Evolutionary conservation across 1,140 invertebrate genomes (phyloP).

Genomic region (Antheraea mylitta): DNA sequence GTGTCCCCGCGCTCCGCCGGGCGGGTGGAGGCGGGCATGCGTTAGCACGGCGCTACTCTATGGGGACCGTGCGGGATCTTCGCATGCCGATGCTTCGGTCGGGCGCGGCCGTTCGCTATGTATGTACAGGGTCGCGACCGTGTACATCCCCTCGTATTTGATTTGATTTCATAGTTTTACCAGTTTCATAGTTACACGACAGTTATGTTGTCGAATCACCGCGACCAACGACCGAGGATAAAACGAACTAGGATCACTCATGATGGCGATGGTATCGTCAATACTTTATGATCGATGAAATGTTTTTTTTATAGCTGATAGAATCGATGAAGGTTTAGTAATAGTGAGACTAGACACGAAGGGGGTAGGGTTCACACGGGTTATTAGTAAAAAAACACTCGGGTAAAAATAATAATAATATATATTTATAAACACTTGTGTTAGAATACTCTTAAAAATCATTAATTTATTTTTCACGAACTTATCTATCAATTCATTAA

Average conservation of each 20-base stretch:
- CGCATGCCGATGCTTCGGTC: slow-evolving; percentile 35
- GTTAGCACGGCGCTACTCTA: slow-evolving; percentile 31
- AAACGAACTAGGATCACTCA: slow-evolving; percentile 3
- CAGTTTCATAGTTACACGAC: too few relatives aligned
- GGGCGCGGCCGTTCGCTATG: slow-evolving; percentile 1
- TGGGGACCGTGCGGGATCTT: slow-evolving; percentile 22
- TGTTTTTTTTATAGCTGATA: slow-evolving; percentile 63
- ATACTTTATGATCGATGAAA: slow-evolving; percentile 23
- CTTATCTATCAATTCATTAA: slow-evolving; percentile 74
- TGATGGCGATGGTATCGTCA: slow-evolving; percentile 21
- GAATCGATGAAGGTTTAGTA: slow-evolving; percentile 49
- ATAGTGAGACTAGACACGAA: slow-evolving; percentile 23
- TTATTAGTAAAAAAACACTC: slow-evolving; percentile 65
- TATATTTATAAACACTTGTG: slow-evolving; percentile 79
- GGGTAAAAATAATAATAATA: slow-evolving; percentile 78
- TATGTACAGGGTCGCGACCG: background rate
- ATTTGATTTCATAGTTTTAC: background rate
- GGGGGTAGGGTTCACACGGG: slow-evolving; percentile 44
- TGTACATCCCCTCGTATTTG: background rate
- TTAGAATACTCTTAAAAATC: slow-evolving; percentile 78
- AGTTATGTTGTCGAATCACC: background rate
- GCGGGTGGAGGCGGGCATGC: slow-evolving; percentile 33
- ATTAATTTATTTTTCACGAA: slow-evolving; percentile 77
- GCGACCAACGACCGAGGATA: background rate
- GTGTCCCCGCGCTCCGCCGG: slow-evolving; percentile 1